phyloP scores from a whole-genome alignment of 2,113 vertebrate species.

The Daubentonia madagascariensis region DNA sequence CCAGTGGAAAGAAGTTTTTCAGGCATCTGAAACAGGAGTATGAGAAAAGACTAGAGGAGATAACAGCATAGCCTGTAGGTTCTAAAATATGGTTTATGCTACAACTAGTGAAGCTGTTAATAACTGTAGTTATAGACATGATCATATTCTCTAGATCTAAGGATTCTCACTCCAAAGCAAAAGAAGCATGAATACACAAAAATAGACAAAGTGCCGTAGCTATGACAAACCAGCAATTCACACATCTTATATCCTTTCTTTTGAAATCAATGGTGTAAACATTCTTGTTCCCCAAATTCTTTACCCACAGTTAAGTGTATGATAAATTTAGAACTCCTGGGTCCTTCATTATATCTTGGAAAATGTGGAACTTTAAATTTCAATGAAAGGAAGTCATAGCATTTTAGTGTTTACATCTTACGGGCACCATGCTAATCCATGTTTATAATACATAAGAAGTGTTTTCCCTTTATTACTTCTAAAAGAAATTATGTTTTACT shows the following conservation, averaged over 20 bases:
- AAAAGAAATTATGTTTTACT: background rate
- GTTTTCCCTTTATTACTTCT: background rate
- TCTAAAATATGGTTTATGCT: background rate
- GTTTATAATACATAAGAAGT: background rate
- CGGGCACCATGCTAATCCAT: background rate
- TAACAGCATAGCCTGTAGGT: background rate
- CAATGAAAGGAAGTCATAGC: background rate
- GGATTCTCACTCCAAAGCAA: background rate
- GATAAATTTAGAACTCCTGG: background rate
- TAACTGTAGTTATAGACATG: background rate
- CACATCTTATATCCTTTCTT: background rate
- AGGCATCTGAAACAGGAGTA: background rate
- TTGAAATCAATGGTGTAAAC: background rate
- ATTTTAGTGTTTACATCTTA: background rate
- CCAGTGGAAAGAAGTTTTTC: background rate
- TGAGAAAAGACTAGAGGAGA: background rate
- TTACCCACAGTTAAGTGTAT: background rate
- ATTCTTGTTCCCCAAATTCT: background rate
- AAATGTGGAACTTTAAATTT: background rate
- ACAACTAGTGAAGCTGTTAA: background rate
- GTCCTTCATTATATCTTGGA: background rate
- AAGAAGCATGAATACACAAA: background rate
- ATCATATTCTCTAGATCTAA: background rate
- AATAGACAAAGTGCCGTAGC: background rate
- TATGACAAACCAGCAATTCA: background rate